phyloP scores from a whole-genome alignment of 2,888 invertebrate species.

The Bimastos eiseni region DNA sequence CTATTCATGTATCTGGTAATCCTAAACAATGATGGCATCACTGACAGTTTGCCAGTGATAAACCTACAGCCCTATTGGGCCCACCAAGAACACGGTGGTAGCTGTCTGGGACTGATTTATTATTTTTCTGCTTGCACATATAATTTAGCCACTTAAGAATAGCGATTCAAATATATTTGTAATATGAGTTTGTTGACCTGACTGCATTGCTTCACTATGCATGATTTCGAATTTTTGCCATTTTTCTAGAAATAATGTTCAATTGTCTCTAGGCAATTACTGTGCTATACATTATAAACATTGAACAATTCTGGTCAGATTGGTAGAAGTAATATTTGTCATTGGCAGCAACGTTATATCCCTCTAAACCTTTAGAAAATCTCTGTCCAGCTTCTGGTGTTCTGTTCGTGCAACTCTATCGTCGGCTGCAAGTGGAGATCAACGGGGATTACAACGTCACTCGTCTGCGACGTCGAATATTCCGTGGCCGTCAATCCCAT shows the following conservation, averaged over 20 bases:
- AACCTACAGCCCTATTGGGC: no score
- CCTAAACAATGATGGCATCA: no score
- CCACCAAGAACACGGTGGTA: no score
- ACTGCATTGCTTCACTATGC: neutral
- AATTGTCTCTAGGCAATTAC: neutral
- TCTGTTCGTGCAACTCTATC: neutral
- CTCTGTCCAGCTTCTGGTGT: neutral
- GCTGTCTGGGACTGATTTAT: neutral
- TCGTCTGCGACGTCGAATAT: neutral
- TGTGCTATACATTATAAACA: neutral
- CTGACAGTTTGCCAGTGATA: no score
- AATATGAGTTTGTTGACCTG: neutral
- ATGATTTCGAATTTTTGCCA: neutral
- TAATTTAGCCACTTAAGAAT: neutral
- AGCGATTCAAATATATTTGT: neutral
- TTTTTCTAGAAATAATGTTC: neutral
- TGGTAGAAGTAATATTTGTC: neutral
- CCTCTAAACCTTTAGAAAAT: neutral
- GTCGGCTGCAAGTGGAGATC: neutral
- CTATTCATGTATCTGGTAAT: no score
- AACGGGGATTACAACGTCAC: neutral
- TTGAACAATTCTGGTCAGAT: neutral
- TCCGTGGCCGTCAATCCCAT: conserved; percentile 5
- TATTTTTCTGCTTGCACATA: neutral
- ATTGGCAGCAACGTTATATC: neutral